Percentiles rank a stretch among this genome's conserved stretches.
phyloP scores from a whole-genome alignment of 2,797 vertebrate species.

The Parauchenoglanis punctatus region DNA sequence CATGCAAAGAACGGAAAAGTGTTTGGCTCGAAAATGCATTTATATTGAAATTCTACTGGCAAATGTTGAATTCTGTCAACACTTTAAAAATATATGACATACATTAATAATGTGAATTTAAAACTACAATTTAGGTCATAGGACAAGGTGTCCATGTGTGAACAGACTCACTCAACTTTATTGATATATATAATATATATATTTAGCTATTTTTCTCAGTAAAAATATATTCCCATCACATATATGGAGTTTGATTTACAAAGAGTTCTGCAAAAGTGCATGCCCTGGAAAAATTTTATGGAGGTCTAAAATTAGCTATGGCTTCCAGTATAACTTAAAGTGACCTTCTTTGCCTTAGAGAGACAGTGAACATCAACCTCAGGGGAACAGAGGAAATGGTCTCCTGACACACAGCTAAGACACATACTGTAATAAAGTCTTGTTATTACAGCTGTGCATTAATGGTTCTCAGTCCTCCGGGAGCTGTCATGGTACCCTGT shows the following conservation, averaged over 20 bases:
- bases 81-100: background rate
- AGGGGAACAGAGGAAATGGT: background rate
- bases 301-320: background rate
- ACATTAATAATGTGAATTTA: background rate
- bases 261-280: background rate
- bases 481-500: background rate
- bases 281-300: background rate
- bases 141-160: too few relatives aligned
- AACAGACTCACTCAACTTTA: background rate
- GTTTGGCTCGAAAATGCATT: background rate
- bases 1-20: background rate
- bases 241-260: background rate
- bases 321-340: background rate
- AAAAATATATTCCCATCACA: background rate
- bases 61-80: background rate
- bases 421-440: background rate
- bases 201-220: background rate
- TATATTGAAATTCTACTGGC: background rate
- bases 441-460: slow-evolving; percentile 14
- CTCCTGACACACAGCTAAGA: slow-evolving; percentile 11
- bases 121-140: background rate
- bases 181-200: background rate
- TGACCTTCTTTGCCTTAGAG: background rate
- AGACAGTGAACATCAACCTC: slow-evolving; percentile 9
- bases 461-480: background rate